A percentile compares a stretch with the other conserved stretches of the same genome.
Conservation (phyloP, 2,888 invertebrate species). For the Barypeithes pellucidus region DNA sequence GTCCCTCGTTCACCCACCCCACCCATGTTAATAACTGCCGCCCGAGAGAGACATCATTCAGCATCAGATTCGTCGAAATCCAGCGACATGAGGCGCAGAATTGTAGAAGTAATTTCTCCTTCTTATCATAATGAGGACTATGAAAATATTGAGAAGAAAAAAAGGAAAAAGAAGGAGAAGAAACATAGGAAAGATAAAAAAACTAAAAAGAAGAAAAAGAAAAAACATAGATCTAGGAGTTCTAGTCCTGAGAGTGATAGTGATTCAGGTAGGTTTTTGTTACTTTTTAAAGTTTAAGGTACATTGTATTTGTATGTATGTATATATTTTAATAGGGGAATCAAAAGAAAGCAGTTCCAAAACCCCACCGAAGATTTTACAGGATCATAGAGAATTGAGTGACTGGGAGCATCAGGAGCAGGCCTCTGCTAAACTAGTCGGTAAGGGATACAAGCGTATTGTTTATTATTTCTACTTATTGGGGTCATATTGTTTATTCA, state of each 20-base stretch:
- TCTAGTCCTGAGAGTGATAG: constrained; percentile 77
- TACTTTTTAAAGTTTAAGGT: background rate
- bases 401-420: constrained; percentile 65
- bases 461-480: too few relatives aligned
- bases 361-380: constrained; percentile 44
- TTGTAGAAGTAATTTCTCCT: constrained; percentile 63
- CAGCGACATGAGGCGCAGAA: constrained; percentile 67
- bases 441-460: constrained; percentile 30
- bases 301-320: background rate
- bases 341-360: constrained; percentile 45
- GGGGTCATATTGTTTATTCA: too few relatives aligned
- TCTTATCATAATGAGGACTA: constrained; percentile 46
- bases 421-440: constrained; percentile 31
- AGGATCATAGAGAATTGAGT: constrained; percentile 60
- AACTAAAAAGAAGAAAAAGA: constrained; percentile 81
- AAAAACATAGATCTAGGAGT: constrained; percentile 78
- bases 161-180: constrained; percentile 78
- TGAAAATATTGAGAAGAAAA: constrained; percentile 57
- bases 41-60: constrained; percentile 68
- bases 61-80: constrained; percentile 69
- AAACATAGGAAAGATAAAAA: constrained; percentile 80
- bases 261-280: constrained; percentile 69
- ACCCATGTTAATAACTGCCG: constrained; percentile 62
- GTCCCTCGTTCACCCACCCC: constrained; percentile 73
- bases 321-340: constrained; percentile 22